Conservation (phyloP, 1,140 invertebrate genomes). For the Drosophila punjabiensis region DNA sequence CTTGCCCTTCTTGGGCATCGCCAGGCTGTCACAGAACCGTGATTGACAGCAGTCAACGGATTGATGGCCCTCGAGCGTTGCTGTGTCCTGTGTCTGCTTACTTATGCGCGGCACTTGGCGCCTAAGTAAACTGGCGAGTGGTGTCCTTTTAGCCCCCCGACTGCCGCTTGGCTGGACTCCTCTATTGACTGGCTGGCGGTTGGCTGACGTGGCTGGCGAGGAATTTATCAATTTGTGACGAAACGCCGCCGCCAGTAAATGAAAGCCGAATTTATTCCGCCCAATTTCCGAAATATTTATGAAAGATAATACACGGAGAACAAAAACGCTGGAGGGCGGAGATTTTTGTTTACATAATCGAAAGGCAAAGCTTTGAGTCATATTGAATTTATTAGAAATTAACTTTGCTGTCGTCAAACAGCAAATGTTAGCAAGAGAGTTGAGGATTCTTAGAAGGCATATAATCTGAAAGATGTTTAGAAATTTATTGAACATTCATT, state of each 20-base stretch:
- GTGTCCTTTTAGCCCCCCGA: slow-evolving; percentile 5
- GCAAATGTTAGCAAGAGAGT: neutral
- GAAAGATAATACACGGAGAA: slow-evolving; percentile 10
- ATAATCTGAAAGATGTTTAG: neutral
- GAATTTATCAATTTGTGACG: slow-evolving; percentile 52
- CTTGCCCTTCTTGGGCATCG: slow-evolving; percentile 29
- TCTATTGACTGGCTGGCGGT: slow-evolving; percentile 30
- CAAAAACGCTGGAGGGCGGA: slow-evolving; percentile 1
- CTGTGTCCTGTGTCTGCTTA: slow-evolving; percentile 39
- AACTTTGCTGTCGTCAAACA: slow-evolving; percentile 3
- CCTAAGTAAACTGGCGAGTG: slow-evolving; percentile 58
- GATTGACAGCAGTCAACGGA: slow-evolving; percentile 70
- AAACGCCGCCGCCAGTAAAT: slow-evolving; percentile 49
- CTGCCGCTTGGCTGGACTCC: neutral
- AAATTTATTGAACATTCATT: slow-evolving; percentile 5
- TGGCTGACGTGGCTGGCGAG: slow-evolving; percentile 49
- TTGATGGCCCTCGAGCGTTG: slow-evolving; percentile 51
- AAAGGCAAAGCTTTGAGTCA: neutral
- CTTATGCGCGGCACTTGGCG: slow-evolving; percentile 59
- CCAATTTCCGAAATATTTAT: slow-evolving; percentile 37
- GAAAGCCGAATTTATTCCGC: slow-evolving; percentile 26
- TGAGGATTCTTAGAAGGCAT: neutral
- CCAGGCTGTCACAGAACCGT: slow-evolving; percentile 56
- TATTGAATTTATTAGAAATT: slow-evolving; percentile 10
- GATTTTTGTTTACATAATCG: slow-evolving; percentile 13